phyloP scores from a whole-genome alignment of 2,113 vertebrate species.

The Eublepharis macularius region DNA sequence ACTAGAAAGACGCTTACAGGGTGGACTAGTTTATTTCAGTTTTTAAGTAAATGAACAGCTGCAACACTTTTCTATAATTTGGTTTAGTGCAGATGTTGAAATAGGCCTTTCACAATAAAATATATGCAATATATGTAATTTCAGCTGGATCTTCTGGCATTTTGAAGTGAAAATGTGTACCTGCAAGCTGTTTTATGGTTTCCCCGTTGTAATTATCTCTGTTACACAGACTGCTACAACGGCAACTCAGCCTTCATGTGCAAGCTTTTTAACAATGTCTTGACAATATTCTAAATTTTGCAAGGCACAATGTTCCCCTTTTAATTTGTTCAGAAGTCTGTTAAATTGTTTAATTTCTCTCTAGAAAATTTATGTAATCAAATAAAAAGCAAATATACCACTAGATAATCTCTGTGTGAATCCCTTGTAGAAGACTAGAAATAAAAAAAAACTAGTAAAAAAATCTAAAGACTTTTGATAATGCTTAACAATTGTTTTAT shows the following conservation, averaged over 20 bases:
- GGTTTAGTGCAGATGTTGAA: conserved; percentile 78
- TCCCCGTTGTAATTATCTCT: conserved; percentile 79
- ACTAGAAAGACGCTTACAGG: conserved; percentile 54
- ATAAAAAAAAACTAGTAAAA: conserved; percentile 50
- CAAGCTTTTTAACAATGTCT: conserved; percentile 73
- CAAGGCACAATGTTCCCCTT: conserved; percentile 61
- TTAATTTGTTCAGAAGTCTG: conserved; percentile 62
- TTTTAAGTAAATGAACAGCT: conserved; percentile 78
- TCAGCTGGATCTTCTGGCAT: conserved; percentile 76
- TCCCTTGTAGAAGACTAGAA: conserved; percentile 43
- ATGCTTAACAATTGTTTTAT: conserved; percentile 60
- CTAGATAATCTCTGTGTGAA: conserved; percentile 52
- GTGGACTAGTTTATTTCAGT: conserved; percentile 63
- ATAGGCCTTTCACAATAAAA: conserved; percentile 77
- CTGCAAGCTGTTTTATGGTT: conserved; percentile 82
- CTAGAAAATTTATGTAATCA: conserved; percentile 66
- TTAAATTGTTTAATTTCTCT: conserved; percentile 72
- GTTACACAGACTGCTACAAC: conserved; percentile 78
- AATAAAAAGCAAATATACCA: conserved; percentile 44
- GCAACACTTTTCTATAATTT: conserved; percentile 78
- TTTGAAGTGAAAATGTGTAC: conserved; percentile 82
- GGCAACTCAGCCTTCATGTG: conserved; percentile 65
- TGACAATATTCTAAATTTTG: conserved; percentile 68
- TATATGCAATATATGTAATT: conserved; percentile 78
- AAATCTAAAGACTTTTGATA: conserved; percentile 53